phyloP scores from a whole-genome alignment of 2,113 vertebrate species.

The Trichechus manatus region DNA sequence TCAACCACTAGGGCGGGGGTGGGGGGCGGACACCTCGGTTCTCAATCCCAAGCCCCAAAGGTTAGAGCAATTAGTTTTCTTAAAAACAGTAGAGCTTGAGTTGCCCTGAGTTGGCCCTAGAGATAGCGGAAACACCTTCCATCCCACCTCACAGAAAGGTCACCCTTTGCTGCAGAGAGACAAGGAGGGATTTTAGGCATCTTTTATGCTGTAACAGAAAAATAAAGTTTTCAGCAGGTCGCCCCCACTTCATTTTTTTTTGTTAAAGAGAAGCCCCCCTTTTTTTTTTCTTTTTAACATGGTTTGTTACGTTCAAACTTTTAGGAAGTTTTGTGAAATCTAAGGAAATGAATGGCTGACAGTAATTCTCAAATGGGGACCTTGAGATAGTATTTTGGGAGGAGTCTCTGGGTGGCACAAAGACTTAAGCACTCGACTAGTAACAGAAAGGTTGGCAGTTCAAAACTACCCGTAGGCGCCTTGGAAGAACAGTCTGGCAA shows the following conservation, averaged over 20 bases:
- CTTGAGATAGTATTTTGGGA: background rate
- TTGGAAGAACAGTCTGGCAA: background rate
- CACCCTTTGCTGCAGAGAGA: background rate
- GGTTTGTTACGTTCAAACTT: background rate
- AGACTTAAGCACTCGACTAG: background rate
- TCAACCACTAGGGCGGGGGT: no score
- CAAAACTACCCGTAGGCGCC: background rate
- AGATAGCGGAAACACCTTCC: background rate
- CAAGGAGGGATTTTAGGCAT: background rate
- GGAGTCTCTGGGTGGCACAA: background rate
- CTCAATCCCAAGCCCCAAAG: background rate
- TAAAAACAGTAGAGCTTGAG: background rate
- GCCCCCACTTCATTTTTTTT: background rate
- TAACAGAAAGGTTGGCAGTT: background rate
- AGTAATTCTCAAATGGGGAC: background rate
- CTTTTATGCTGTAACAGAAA: background rate
- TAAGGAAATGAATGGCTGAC: background rate
- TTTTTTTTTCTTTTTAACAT: background rate
- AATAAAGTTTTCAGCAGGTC: background rate
- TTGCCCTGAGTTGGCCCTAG: background rate
- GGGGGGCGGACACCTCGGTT: background rate
- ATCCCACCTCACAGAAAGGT: background rate
- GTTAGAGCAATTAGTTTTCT: background rate
- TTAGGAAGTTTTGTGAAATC: background rate
- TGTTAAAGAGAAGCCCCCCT: background rate